Percentiles rank a stretch among this genome's conserved stretches.
Conservation (phyloP, 1,140 invertebrate species). For the Anadara kagoshimensis region DNA sequence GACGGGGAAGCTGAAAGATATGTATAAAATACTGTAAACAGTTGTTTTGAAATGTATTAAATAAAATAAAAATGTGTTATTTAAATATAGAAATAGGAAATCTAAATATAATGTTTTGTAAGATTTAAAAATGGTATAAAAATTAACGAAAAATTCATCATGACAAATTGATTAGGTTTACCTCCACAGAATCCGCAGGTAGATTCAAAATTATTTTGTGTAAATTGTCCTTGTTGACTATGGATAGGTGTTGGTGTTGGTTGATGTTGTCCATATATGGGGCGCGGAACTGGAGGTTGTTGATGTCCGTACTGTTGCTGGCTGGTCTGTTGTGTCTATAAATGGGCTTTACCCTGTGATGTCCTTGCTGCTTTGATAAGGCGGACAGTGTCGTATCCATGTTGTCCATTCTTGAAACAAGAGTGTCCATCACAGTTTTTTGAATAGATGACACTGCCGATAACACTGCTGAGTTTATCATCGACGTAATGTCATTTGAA, state of each 20-base stretch:
- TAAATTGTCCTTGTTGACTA: background rate
- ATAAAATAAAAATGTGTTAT: too few relatives aligned
- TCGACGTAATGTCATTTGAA: too few relatives aligned
- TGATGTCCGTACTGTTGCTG: background rate
- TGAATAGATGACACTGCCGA: background rate
- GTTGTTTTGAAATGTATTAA: too few relatives aligned
- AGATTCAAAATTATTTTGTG: constrained; percentile 1
- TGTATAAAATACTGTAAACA: too few relatives aligned
- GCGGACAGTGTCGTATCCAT: background rate
- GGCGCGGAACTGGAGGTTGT: background rate
- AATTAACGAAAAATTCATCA: too few relatives aligned
- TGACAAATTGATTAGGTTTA: constrained; percentile 10
- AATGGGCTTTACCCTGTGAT: too few relatives aligned
- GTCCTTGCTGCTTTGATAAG: background rate
- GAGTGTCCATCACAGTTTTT: background rate
- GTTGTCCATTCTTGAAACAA: background rate
- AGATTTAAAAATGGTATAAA: too few relatives aligned
- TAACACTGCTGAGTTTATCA: background rate
- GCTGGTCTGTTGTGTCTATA: too few relatives aligned
- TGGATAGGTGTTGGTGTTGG: background rate
- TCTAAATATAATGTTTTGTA: too few relatives aligned
- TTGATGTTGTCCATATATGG: background rate
- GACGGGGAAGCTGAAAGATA: too few relatives aligned
- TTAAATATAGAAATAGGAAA: too few relatives aligned
- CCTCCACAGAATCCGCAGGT: too few relatives aligned